Conservation (phyloP, 64 coral and sea anemone species). For the Anthopleura sola region DNA sequence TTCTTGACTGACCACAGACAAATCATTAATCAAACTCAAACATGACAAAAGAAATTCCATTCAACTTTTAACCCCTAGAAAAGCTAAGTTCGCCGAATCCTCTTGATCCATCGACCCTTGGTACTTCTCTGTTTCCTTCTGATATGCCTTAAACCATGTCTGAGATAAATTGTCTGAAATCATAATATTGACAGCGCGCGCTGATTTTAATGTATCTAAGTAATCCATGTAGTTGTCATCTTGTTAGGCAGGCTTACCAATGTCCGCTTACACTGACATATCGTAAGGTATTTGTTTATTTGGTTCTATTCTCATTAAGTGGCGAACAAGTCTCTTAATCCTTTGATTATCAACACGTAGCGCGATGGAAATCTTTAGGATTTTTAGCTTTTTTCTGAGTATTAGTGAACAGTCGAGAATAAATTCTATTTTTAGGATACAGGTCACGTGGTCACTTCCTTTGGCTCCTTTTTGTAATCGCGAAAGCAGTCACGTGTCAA, state of each 20-base stretch:
- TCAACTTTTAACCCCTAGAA: neutral
- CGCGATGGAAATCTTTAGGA: neutral
- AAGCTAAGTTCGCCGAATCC: neutral
- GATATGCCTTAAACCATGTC: neutral
- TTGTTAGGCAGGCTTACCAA: slow-evolving; percentile 14
- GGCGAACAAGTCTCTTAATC: neutral
- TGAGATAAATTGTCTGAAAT: neutral
- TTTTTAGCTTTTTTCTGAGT: no score
- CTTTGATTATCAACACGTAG: neutral
- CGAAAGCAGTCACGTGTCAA: no score
- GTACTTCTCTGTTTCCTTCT: neutral
- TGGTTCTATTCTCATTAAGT: neutral
- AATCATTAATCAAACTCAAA: slow-evolving; percentile 24
- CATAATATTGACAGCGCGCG: neutral
- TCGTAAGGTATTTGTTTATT: slow-evolving; percentile 9
- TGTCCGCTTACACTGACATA: neutral
- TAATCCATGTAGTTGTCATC: neutral
- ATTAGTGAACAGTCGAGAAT: no score
- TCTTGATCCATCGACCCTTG: neutral
- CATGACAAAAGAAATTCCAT: slow-evolving; percentile 17
- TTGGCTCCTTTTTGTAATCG: no score
- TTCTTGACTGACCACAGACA: neutral
- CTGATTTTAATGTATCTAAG: neutral
- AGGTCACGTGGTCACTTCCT: no score
- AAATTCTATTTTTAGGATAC: neutral